Evolutionary conservation across 2,797 vertebrate species (phyloP), one percentile per base, ranked within the genome.

Genomic region (Rallus crepitans): DNA sequence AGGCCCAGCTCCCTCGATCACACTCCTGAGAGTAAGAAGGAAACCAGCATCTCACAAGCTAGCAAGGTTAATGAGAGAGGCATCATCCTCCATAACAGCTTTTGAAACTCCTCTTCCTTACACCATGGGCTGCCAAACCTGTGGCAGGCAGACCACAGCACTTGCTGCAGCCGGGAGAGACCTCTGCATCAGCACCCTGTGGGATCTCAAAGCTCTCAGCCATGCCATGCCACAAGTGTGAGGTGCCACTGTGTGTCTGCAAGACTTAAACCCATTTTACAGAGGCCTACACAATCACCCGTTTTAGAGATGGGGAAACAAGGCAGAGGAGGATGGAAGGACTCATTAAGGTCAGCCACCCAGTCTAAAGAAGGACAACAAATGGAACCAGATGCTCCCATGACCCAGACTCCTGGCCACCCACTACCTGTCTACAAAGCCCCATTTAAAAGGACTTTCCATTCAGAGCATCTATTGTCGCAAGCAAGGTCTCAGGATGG

Each of bases 151-250:
- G 33, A 35, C 15, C 30, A 12, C 28, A 11, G 14, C 2, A 2
- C 45, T 63, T 8, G 0, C 48, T 45, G 11, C 47, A 68, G 61
- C 24, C 45, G 2, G 0, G 9, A 19, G 19, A 45, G 56, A 65
- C 20, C 33, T n/a, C n/a, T 3, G 0, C 12, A 28, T 5, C 66
- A 70, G 56, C 40, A 42, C 4, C 27, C 17, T 9, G 6, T 0
- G 1, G 28, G n/a, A n/a, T 30, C 20, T 56, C 40, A n/a, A 37
- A 47, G 27, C 15, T 69, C 66, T 42, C 3, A 0, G 40, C 31
- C 69, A 56, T n/a, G 12, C 18, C 20, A 11, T 18, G 15, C 16
- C 3, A 0, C 30, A 10, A 28, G 12, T 15, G 4, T 8, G 23
- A 79, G 45, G 45, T 24, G 47, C 53, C 73, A 47, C 52, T 52